Evolutionary conservation across 2,888 invertebrate genomes (phyloP).

Genomic region (Agonopterix alstromeriana): DNA sequence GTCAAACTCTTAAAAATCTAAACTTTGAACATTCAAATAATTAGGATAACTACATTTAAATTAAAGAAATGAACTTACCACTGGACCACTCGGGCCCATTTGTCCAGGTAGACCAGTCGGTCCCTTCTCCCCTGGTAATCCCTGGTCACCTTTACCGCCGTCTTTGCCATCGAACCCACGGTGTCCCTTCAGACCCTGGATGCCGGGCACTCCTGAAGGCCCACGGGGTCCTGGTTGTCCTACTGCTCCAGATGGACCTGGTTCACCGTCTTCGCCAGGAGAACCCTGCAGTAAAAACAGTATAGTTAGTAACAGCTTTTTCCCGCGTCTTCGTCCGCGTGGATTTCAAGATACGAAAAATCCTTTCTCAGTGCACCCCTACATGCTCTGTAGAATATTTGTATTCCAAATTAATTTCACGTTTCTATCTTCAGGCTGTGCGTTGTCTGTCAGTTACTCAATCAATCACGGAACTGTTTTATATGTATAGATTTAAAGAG

Average conservation of each 20-base stretch:
- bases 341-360: too few species aligned
- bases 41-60: too few species aligned
- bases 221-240: conserved; percentile 86
- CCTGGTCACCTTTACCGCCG: conserved; percentile 89
- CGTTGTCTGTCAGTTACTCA: too few species aligned
- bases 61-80: conserved; percentile 73
- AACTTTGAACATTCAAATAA: too few species aligned
- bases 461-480: too few species aligned
- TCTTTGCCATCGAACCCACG: conserved; percentile 87
- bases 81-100: conserved; percentile 83
- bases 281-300: conserved; percentile 72
- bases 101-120: conserved; percentile 79
- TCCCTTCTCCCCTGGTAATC: conserved; percentile 85
- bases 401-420: too few species aligned
- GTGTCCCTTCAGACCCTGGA: conserved; percentile 90
- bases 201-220: conserved; percentile 82
- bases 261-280: conserved; percentile 88
- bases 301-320: too few species aligned
- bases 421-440: too few species aligned
- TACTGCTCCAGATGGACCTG: conserved; percentile 82
- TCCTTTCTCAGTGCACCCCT: too few species aligned
- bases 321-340: too few species aligned
- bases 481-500: too few species aligned
- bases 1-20: neutral
- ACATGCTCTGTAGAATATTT: too few species aligned